These are phyloP conservation scores for Procavia capensis DNA, from an alignment of 2,113 vertebrate genomes.

Conservation along the genomic window DNA sequence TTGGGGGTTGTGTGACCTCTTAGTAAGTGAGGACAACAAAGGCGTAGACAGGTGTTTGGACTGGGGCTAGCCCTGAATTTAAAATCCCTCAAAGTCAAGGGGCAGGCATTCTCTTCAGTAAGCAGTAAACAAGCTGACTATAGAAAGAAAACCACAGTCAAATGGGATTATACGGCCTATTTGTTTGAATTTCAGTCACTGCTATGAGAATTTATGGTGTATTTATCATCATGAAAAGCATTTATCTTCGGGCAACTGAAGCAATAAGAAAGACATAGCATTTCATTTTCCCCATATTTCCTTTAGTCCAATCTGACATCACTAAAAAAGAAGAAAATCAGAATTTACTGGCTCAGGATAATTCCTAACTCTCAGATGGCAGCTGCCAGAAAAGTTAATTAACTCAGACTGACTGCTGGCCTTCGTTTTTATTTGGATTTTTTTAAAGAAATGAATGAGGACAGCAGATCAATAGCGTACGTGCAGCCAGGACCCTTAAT, in stretches of 20 bases:
- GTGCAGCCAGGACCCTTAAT: neutral
- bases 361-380: constrained; percentile 66
- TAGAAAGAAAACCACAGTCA: constrained; percentile 15
- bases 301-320: constrained; percentile 73
- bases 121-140: constrained; percentile 40
- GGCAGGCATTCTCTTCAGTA: constrained; percentile 18
- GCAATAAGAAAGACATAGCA: constrained; percentile 54
- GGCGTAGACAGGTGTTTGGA: neutral
- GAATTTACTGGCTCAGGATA: constrained; percentile 65
- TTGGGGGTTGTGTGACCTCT: neutral
- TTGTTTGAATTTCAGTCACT: constrained; percentile 50
- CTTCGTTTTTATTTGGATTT: constrained; percentile 58
- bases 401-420: constrained; percentile 59
- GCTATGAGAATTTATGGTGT: constrained; percentile 59
- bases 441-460: neutral
- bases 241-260: constrained; percentile 64
- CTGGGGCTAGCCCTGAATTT: neutral
- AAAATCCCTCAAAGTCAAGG: constrained; percentile 29
- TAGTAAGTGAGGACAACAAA: neutral
- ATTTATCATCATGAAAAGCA: constrained; percentile 54
- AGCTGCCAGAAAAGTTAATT: constrained; percentile 72
- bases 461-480: constrained; percentile 51
- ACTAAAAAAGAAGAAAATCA: neutral
- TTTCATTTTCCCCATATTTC: constrained; percentile 61
- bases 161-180: constrained; percentile 34